Percentiles rank a stretch among this genome's conserved stretches.
Conservation (phyloP, 2,113 vertebrate genomes). For the Salvelinus namaycush region DNA sequence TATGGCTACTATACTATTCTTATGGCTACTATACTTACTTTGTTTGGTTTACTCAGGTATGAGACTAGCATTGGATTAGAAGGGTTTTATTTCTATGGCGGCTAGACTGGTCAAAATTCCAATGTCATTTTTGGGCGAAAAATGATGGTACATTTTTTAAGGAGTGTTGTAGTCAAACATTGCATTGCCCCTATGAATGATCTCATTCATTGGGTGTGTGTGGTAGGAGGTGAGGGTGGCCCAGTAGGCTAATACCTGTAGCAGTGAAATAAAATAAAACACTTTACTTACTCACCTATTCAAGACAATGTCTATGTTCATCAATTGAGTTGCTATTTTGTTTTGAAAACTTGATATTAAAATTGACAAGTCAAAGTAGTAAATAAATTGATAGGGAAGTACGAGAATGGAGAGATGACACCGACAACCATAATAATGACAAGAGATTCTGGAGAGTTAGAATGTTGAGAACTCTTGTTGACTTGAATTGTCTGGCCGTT, state of each 20-base stretch:
- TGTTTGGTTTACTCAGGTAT: neutral
- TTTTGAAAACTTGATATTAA: conserved; percentile 58
- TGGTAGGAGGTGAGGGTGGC: conserved; percentile 51
- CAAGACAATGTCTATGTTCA: conserved; percentile 59
- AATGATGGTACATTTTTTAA: conserved; percentile 27
- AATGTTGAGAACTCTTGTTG: conserved; percentile 38
- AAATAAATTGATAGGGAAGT: conserved; percentile 72
- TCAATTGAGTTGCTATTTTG: conserved; percentile 66
- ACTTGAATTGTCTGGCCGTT: conserved; percentile 26
- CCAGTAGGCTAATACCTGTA: conserved; percentile 39
- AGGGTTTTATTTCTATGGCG: no score
- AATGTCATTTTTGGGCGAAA: conserved; percentile 50
- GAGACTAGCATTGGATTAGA: neutral
- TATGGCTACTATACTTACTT: neutral
- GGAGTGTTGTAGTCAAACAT: conserved; percentile 39
- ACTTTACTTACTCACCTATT: conserved; percentile 53
- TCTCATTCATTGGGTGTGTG: conserved; percentile 55
- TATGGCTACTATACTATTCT: neutral
- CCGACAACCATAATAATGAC: conserved; percentile 17
- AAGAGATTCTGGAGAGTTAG: conserved; percentile 52
- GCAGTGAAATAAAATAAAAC: conserved; percentile 58
- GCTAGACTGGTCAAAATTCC: conserved; percentile 6
- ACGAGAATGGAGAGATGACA: conserved; percentile 70
- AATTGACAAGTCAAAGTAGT: conserved; percentile 67
- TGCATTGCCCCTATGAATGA: conserved; percentile 51